Base-by-base conservation (phyloP, 2,888 invertebrate genomes). In the Drosophila paranaensis region DNA sequence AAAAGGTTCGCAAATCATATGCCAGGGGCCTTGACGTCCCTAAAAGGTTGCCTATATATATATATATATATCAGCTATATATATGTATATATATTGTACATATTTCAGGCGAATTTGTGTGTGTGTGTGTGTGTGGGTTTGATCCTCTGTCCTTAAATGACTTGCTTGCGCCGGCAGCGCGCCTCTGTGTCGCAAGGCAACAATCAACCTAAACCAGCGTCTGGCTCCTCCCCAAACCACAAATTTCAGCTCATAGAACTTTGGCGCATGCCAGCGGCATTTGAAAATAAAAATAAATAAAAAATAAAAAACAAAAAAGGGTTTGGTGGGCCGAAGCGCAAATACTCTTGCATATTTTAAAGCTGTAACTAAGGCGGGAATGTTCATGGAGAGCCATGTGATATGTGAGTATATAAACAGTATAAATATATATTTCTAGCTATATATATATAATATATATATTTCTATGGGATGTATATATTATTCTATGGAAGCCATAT, bases 101-200 rank as follows among this genome's bases (percentile, higher is more conserved):
- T 54, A 63, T 10, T 27, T 14, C 45, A 13, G 30, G 30, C 39
- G 2, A 51, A 20, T 53, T 14, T 58, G 20, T 27, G 27, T 27
- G 27, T 58, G 20, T 58, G 37, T 69, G 57, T 64, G 60, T 63
- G 61, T 67, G 71, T 56, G 53, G 51, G 60, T 55, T 61, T 69
- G 66, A 70, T 77, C 63, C 64, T 79, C 74, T 72, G 63, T 64
- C 66, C 80, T 71, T 78, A 77, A 81, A 82, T 82, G 78, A 81
- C 76, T 80, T 79, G 79, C 75, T 81, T 76, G 60, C 62, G 81
- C 60, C 67, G 48, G 30, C 55, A 43, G 55, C 27, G 42, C 48
- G 53, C 14, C 45, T 53, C 27, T 40, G 27, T 65, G 53, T 53
- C 13, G 60, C 56, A 67, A 48, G 54, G 48, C 58, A 77, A 61